Conservation (phyloP, 2,888 invertebrate genomes). For the Boloria euphrosyne region DNA sequence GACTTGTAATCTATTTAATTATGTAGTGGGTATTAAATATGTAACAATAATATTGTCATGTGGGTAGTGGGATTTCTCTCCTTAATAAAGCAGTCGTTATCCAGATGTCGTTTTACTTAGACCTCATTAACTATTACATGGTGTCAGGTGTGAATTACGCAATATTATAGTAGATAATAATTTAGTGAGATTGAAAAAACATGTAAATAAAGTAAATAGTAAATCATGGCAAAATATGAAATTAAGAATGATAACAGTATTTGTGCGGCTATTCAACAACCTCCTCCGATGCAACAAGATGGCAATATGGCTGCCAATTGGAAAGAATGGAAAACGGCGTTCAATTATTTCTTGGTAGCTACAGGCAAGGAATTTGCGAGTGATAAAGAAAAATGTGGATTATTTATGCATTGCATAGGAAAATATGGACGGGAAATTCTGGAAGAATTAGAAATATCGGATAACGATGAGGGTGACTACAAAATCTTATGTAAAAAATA, state of each 20-base stretch:
- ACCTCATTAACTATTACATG: neutral
- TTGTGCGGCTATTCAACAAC: conserved; percentile 2
- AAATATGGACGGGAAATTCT: conserved; percentile 3
- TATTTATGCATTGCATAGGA: neutral
- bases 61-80: too few species aligned
- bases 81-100: too few species aligned
- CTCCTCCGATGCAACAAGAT: neutral
- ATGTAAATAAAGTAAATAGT: neutral
- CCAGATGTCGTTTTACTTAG: too few species aligned
- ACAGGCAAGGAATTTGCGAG: too few species aligned
- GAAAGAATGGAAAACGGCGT: neutral
- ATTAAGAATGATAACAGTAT: neutral
- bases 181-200: too few species aligned
- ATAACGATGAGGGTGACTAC: neutral
- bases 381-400: conserved; percentile 1
- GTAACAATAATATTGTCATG: too few species aligned
- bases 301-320: conserved; percentile 1
- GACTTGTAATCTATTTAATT: too few species aligned
- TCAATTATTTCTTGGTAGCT: neutral
- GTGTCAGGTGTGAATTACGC: conserved; percentile 3
- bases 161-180: neutral
- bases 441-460: neutral
- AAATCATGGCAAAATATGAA: neutral
- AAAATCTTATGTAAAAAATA: neutral
- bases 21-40: too few species aligned